Evolutionary conservation across 2,113 vertebrate genomes (phyloP).

Genomic region (Lonchura striata): DNA sequence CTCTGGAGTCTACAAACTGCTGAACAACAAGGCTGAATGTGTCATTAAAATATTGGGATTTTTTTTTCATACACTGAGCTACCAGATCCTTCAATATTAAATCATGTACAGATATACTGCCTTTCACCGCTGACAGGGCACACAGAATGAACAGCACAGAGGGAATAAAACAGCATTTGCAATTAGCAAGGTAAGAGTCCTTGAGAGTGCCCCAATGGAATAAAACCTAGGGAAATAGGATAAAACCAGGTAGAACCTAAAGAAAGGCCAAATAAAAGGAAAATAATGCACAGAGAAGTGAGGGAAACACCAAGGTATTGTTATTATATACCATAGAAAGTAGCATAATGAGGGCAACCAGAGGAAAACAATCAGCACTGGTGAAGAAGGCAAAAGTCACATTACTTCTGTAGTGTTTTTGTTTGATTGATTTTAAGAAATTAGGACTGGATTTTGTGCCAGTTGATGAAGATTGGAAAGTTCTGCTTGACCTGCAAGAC

Average conservation of each 20-base stretch:
- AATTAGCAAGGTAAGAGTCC: background rate
- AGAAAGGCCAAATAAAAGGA: background rate
- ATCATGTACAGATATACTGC: background rate
- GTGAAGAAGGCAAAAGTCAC: background rate
- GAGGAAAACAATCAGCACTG: background rate
- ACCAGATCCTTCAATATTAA: background rate
- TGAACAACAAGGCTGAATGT: background rate
- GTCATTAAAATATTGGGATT: background rate
- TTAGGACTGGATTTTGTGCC: background rate
- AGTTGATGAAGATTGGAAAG: background rate
- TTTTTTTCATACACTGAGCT: background rate
- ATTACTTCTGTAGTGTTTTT: background rate
- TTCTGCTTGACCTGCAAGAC: background rate
- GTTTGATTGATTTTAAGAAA: background rate
- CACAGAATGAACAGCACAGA: background rate
- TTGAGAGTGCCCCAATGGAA: background rate
- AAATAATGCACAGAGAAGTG: fast-evolving
- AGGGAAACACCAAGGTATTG: background rate
- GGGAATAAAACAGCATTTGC: background rate
- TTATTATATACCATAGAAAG: background rate
- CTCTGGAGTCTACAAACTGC: background rate
- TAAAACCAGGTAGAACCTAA: background rate
- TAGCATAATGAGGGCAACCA: background rate
- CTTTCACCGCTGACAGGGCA: background rate
- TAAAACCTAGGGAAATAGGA: background rate